A percentile compares a stretch with the other conserved stretches of the same genome.
These are phyloP conservation scores for Alexandromys fortis DNA, from an alignment of 2,113 vertebrate species.

Conservation along the genomic window DNA sequence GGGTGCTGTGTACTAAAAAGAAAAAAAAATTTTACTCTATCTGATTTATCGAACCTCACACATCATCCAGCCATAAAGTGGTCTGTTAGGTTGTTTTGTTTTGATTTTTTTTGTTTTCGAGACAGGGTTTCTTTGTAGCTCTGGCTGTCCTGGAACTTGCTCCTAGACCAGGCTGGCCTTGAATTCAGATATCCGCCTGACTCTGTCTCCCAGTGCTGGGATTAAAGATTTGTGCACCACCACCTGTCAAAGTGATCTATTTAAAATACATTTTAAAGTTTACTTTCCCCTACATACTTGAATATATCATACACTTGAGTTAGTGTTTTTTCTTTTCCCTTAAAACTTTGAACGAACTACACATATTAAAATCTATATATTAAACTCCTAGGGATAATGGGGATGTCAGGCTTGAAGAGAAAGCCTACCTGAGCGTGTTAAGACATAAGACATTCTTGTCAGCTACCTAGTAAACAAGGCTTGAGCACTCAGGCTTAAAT, in stretches of 20 bases:
- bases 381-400: neutral
- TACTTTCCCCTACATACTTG: slow-evolving; percentile 23
- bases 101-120: too few relatives aligned
- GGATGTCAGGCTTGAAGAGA: slow-evolving; percentile 10
- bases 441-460: slow-evolving; percentile 25
- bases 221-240: neutral
- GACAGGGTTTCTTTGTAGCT: neutral
- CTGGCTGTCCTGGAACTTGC: neutral
- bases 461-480: neutral
- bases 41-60: neutral
- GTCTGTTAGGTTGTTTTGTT: neutral
- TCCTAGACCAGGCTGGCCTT: too few relatives aligned
- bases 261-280: slow-evolving; percentile 42
- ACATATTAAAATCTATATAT: neutral
- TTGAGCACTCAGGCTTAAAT: neutral
- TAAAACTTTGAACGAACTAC: slow-evolving; percentile 31
- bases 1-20: neutral
- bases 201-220: neutral
- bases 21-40: neutral
- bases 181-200: neutral
- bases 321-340: neutral
- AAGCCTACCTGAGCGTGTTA: neutral
- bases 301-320: neutral
- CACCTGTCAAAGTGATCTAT: neutral
- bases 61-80: neutral